Percentiles rank a stretch among this genome's conserved stretches.
Conservation (phyloP, 2,888 invertebrate genomes). For the Oscheius sp. region DNA sequence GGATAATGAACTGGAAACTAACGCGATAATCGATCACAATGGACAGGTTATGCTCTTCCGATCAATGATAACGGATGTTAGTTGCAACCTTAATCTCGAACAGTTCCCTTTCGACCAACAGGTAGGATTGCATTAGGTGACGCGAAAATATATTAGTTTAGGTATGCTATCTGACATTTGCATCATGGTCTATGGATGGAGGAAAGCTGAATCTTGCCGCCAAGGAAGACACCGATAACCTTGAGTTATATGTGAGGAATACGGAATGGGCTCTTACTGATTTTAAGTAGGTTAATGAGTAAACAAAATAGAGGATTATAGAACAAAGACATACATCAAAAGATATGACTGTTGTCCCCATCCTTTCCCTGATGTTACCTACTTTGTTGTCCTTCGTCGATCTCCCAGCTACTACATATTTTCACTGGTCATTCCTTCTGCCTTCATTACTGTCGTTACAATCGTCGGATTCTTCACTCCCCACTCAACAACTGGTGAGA, state of each 20-base stretch:
- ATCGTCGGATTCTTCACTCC: constrained; percentile 70
- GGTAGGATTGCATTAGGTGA: background rate
- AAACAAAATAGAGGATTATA: background rate
- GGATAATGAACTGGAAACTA: constrained; percentile 68
- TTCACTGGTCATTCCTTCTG: constrained; percentile 67
- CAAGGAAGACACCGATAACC: constrained; percentile 58
- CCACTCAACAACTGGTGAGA: constrained; percentile 68
- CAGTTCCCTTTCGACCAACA: constrained; percentile 67
- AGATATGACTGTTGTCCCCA: constrained; percentile 67
- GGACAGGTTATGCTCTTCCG: constrained; percentile 61
- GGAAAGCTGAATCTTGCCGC: constrained; percentile 58
- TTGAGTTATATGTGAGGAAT: constrained; percentile 65
- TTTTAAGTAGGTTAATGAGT: constrained; percentile 43
- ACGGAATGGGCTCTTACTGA: constrained; percentile 68
- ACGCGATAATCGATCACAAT: constrained; percentile 62
- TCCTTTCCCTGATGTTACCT: constrained; percentile 66
- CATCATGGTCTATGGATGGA: constrained; percentile 67
- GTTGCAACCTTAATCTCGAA: constrained; percentile 62
- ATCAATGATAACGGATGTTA: constrained; percentile 65
- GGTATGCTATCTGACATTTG: constrained; percentile 68
- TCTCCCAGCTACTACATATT: constrained; percentile 68
- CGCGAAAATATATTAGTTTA: constrained; percentile 30
- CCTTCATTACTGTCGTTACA: constrained; percentile 68
- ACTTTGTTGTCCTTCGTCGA: constrained; percentile 62
- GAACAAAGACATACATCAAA: constrained; percentile 53